Evolutionary conservation across 2,113 vertebrate species (phyloP).

Genomic region (Callopanchax toddi): DNA sequence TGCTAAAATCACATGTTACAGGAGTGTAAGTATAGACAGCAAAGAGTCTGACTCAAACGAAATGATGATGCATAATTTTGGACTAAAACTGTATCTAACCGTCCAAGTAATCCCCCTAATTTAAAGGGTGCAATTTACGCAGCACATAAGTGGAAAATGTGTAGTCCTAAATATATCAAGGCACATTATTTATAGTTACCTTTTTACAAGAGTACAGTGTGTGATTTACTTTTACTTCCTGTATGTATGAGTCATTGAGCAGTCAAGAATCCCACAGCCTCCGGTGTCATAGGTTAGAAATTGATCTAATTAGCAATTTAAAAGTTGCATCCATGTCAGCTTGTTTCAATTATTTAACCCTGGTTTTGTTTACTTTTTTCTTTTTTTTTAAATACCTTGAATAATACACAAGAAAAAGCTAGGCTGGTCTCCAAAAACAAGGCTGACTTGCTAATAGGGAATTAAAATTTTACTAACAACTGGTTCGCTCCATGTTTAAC

Average conservation of each 20-base stretch:
- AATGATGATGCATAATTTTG: slow-evolving; percentile 30
- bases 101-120: slow-evolving; percentile 21
- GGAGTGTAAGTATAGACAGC: slow-evolving; percentile 6
- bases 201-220: slow-evolving; percentile 20
- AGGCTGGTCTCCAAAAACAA: neutral
- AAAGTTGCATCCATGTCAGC: slow-evolving; percentile 50
- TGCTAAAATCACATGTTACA: slow-evolving; percentile 37
- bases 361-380: slow-evolving; percentile 24
- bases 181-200: slow-evolving; percentile 21
- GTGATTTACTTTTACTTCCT: slow-evolving; percentile 17
- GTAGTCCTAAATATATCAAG: slow-evolving; percentile 21
- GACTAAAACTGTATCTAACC: slow-evolving; percentile 12
- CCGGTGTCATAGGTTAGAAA: slow-evolving; percentile 57
- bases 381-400: neutral
- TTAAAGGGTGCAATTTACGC: slow-evolving; percentile 38
- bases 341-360: slow-evolving; percentile 64
- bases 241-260: slow-evolving; percentile 25
- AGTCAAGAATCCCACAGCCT: slow-evolving; percentile 36
- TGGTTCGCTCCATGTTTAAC: neutral
- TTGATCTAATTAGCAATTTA: slow-evolving; percentile 73
- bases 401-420: neutral
- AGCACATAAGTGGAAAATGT: slow-evolving; percentile 27
- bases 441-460: neutral
- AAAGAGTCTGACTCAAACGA: slow-evolving; percentile 40
- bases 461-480: neutral